Conservation (phyloP, 2,888 invertebrate genomes). For the Lycia hirtaria region DNA sequence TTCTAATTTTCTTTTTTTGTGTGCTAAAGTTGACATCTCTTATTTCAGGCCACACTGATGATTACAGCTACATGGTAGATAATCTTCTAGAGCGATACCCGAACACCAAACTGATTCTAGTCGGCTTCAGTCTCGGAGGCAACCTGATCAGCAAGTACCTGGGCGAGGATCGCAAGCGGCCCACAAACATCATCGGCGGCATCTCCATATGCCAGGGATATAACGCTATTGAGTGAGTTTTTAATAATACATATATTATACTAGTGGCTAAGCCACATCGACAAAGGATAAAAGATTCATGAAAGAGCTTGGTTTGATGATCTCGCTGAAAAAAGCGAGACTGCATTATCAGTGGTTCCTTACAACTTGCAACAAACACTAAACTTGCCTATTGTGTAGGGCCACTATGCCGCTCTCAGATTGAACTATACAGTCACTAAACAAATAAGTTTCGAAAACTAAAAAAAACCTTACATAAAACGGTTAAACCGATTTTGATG, state of each 20-base stretch:
- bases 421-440: no score
- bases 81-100: conserved; percentile 90
- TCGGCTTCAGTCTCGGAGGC: conserved; percentile 97
- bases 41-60: conserved; percentile 93
- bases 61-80: conserved; percentile 93
- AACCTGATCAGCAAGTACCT: conserved; percentile 97
- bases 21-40: not conserved
- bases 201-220: conserved; percentile 98
- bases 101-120: conserved; percentile 90
- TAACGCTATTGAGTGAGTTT: conserved; percentile 93
- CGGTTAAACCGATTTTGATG: no score
- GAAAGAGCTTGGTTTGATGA: no score
- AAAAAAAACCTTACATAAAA: no score
- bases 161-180: conserved; percentile 90
- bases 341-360: no score
- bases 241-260: not conserved
- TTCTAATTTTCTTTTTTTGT: not conserved
- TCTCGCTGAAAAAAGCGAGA: no score
- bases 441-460: no score
- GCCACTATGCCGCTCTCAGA: no score
- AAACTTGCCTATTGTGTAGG: no score
- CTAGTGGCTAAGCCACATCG: no score
- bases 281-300: no score
- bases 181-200: conserved; percentile 92
- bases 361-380: no score